Evolutionary conservation across 2,797 vertebrate species (phyloP).

Genomic region (Melopsittacus undulatus): DNA sequence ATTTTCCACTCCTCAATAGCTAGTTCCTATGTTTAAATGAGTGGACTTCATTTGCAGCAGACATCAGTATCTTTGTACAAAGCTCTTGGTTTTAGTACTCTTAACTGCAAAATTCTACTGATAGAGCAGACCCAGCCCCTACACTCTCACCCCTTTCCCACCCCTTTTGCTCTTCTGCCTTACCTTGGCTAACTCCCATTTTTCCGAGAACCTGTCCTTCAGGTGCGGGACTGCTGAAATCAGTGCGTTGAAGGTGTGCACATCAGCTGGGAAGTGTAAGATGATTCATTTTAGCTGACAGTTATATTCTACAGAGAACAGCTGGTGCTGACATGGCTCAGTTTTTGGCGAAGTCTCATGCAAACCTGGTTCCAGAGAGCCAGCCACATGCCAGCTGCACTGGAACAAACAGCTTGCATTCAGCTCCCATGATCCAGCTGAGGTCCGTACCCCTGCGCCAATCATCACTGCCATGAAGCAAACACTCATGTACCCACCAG

Average conservation of each 20-base stretch:
- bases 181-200: slow-evolving; percentile 83
- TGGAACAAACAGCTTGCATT: slow-evolving; percentile 66
- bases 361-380: slow-evolving; percentile 22
- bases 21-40: neutral
- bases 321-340: slow-evolving; percentile 47
- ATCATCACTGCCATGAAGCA: slow-evolving; percentile 55
- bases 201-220: slow-evolving; percentile 76
- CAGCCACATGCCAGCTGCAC: slow-evolving; percentile 8
- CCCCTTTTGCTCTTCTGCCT: slow-evolving; percentile 26
- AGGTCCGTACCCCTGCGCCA: slow-evolving; percentile 88
- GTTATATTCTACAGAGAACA: neutral
- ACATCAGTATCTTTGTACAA: neutral
- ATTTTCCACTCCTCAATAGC: neutral
- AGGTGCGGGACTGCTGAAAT: slow-evolving; percentile 77
- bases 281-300: neutral
- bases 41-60: neutral
- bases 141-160: neutral
- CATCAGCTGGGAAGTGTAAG: slow-evolving; percentile 80
- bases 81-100: neutral
- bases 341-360: slow-evolving; percentile 58
- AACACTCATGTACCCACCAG: fast-evolving
- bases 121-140: neutral
- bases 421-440: slow-evolving; percentile 88
- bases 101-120: neutral
- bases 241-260: slow-evolving; percentile 88